Base-by-base conservation (phyloP, 2,888 invertebrate genomes). In the Portevinia maculata region DNA sequence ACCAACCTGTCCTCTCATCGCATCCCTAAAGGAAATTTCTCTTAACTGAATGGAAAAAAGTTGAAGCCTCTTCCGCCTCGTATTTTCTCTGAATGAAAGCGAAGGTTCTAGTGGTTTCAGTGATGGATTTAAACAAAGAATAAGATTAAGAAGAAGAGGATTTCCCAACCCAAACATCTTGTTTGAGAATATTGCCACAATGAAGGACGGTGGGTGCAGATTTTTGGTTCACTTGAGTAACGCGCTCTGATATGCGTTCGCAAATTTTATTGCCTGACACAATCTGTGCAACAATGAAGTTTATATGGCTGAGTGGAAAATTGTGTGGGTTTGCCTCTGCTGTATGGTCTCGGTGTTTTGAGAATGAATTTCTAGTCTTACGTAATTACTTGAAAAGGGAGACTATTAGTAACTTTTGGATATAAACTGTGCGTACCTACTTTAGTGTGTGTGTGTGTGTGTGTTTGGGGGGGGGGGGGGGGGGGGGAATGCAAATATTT, bases 221-320 rank as follows among this genome's bases (percentile, higher is more conserved):
- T 69, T 83, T 71, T 71, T 62, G 71, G 78, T 83, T 83, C 83
- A 83, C 83, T 71, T 78, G 78, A 73, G 78, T 67, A 83, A 83
- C 83, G 55, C 73, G 73, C 78, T 78, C 62, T 78, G 83, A 83
- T 83, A 78, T 83, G 83, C 83, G 83, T 83, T 78, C 67, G 78
- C 71, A 83, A 83, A 83, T 83, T 78, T 78, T 78, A 83, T 83
- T 73, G 78, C 78, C 83, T 83, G 83, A 83, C 78, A 83, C 83
- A 83, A 83, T 83, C 78, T 83, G 52, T 73, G 78, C 83, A 83
- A 78, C 71, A 78, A 71, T 83, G 64, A 78, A 83, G 67, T 83
- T 78, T 83, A 78, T 78, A 78, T 52, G 83, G 71, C 67, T 83
- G 78, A 78, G 50, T 78, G 50, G 78, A 78, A 78, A 57, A 73